phyloP scores from a whole-genome alignment of 2,113 vertebrate genomes.

The Callithrix jacchus region DNA sequence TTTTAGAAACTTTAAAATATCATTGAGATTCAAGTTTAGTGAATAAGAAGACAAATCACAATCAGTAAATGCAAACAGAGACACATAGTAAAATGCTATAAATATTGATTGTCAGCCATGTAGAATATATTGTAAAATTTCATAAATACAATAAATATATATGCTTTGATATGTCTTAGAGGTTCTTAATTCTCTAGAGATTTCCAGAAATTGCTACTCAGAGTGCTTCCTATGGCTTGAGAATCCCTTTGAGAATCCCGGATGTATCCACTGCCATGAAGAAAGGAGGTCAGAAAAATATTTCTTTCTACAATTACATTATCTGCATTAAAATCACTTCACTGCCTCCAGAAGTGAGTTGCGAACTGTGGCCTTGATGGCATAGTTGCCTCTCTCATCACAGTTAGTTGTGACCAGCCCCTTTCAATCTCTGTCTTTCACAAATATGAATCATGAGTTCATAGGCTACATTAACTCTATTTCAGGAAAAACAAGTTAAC shows the following conservation, averaged over 20 bases:
- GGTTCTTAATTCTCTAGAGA: background rate
- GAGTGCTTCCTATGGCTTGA: background rate
- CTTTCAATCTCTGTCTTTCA: background rate
- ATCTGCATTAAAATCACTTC: background rate
- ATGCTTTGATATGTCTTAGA: background rate
- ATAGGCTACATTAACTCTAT: conserved; percentile 8
- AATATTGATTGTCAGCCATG: background rate
- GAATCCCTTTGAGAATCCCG: background rate
- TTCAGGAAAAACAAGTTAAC: conserved; percentile 65
- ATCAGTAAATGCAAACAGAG: background rate
- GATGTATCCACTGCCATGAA: background rate
- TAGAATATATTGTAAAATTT: background rate
- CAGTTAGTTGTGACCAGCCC: background rate
- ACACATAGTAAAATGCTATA: background rate
- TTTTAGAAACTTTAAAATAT: background rate
- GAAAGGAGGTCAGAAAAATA: background rate
- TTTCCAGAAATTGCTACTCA: background rate
- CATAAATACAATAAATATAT: background rate
- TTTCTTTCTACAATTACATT: background rate
- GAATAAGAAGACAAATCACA: background rate
- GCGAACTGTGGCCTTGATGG: background rate
- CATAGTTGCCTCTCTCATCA: background rate
- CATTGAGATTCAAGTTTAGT: background rate
- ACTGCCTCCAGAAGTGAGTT: background rate
- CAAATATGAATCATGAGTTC: conserved; percentile 33